phyloP scores from a whole-genome alignment of 2,797 vertebrate genomes.

The Molossus molossus region DNA sequence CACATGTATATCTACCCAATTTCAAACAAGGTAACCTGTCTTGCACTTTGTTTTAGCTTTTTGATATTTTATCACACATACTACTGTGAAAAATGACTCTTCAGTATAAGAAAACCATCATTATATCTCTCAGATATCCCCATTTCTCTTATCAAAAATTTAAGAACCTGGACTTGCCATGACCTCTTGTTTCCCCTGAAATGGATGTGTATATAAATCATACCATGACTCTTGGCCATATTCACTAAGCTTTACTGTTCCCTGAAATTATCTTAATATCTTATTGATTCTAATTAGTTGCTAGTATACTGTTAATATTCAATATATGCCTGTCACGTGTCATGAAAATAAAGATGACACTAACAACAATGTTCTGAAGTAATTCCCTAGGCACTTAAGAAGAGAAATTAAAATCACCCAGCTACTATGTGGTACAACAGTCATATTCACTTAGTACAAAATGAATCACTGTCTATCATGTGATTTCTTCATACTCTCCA shows the following conservation, averaged over 20 bases:
- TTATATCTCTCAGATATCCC: neutral
- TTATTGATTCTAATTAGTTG: slow-evolving; percentile 20
- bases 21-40: neutral
- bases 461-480: slow-evolving; percentile 25
- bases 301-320: neutral
- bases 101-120: neutral
- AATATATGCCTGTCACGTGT: neutral
- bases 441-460: neutral
- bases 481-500: neutral
- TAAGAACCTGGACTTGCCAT: neutral
- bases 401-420: neutral
- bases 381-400: neutral
- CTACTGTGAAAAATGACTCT: neutral
- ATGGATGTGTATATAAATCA: neutral
- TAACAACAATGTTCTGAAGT: neutral
- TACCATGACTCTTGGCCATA: neutral
- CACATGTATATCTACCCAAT: neutral
- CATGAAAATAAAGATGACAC: neutral
- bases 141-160: neutral
- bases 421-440: neutral
- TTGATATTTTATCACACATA: neutral
- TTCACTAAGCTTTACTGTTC: neutral
- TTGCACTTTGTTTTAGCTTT: neutral
- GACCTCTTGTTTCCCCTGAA: neutral
- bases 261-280: neutral